Percentiles rank a stretch among this genome's conserved stretches.
Conservation (phyloP, 2,113 vertebrate species). For the Pogona vitticeps region DNA sequence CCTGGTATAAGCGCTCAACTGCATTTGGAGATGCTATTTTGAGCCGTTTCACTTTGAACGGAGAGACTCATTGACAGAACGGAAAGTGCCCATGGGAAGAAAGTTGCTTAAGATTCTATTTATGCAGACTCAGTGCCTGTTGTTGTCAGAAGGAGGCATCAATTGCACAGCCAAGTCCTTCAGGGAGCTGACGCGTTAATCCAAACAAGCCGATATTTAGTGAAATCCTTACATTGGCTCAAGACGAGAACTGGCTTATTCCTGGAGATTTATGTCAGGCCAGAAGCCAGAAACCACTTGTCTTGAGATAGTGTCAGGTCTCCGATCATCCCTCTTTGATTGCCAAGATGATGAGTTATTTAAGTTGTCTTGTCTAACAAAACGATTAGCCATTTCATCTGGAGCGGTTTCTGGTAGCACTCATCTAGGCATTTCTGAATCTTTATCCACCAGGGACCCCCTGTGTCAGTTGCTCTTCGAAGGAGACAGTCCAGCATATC, state of each 20-base stretch:
- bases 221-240: neutral
- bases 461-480: fast-evolving
- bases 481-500: neutral
- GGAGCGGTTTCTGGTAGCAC: neutral
- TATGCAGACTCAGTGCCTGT: fast-evolving
- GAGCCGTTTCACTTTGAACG: neutral
- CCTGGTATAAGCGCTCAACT: neutral
- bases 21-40: neutral
- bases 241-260: conserved; percentile 7
- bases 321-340: neutral
- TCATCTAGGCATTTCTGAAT: no score
- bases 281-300: neutral
- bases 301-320: fast-evolving
- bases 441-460: neutral
- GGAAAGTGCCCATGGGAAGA: neutral
- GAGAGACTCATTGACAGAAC: neutral
- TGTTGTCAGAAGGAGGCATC: conserved; percentile 6
- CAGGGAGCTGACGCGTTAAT: conserved; percentile 12
- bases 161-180: neutral
- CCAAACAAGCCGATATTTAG: neutral
- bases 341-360: fast-evolving
- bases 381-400: neutral
- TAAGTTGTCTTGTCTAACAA: neutral
- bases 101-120: conserved; percentile 18
- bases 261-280: neutral